phyloP scores from a whole-genome alignment of 2,113 vertebrate species.

The Pygoscelis antarcticus region DNA sequence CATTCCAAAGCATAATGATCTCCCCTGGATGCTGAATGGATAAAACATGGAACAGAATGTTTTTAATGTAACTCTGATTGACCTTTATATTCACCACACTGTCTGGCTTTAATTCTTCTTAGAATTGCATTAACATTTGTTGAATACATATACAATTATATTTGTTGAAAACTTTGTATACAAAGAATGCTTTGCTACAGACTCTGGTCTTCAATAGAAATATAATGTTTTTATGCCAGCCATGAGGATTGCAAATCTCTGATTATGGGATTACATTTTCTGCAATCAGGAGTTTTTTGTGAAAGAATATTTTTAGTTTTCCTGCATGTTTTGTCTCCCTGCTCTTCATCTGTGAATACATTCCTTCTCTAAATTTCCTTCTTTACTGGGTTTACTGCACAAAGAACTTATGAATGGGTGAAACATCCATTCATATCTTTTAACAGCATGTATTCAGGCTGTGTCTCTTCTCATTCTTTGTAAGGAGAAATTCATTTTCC shows the following conservation, averaged over 20 bases:
- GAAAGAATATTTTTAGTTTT: conserved; percentile 40
- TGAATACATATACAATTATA: conserved; percentile 29
- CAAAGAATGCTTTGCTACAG: not conserved
- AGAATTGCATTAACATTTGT: conserved; percentile 19
- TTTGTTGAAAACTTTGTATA: not conserved
- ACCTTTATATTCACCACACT: conserved; percentile 41
- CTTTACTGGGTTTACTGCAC: conserved; percentile 15
- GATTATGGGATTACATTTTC: conserved; percentile 51
- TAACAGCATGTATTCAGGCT: conserved; percentile 1
- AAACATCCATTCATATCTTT: conserved; percentile 58
- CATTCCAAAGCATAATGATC: not conserved
- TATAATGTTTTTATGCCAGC: not conserved
- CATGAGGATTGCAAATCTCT: not conserved
- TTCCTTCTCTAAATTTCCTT: conserved; percentile 12
- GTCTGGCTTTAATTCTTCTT: conserved; percentile 41
- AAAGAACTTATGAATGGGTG: conserved; percentile 45
- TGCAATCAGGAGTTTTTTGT: conserved; percentile 24
- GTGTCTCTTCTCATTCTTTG: not conserved
- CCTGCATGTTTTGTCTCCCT: conserved; percentile 3
- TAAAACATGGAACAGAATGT: not conserved
- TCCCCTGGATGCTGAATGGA: not conserved
- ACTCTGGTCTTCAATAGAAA: not conserved
- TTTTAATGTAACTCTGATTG: not conserved
- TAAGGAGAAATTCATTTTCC: not conserved
- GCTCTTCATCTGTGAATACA: conserved; percentile 9